Conservation (phyloP, 2,888 invertebrate genomes). For the Zygaena filipendulae region DNA sequence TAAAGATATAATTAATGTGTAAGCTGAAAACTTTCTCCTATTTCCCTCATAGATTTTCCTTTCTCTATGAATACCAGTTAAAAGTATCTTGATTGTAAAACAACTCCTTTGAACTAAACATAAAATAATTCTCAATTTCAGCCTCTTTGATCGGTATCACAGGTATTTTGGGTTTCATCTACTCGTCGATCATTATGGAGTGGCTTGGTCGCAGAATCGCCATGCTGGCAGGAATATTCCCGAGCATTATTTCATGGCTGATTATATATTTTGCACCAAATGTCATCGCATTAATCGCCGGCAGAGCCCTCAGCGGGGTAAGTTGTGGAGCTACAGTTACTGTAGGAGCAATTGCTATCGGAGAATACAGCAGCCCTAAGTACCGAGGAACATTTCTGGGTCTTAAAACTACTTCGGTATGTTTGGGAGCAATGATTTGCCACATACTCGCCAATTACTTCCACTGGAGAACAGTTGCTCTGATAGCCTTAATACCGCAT, state of each 20-base stretch:
- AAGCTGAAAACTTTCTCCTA: too few relatives aligned
- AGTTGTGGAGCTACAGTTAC: slow-evolving; percentile 25
- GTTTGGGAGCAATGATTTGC: slow-evolving; percentile 27
- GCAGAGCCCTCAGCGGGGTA: slow-evolving; percentile 28
- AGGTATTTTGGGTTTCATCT: slow-evolving; percentile 26
- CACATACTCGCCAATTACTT: slow-evolving; percentile 27
- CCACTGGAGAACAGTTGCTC: slow-evolving; percentile 30
- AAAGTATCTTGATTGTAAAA: too few relatives aligned
- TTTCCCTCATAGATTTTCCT: too few relatives aligned
- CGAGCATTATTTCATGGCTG: slow-evolving; percentile 31
- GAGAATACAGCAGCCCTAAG: slow-evolving; percentile 37
- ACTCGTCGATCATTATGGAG: slow-evolving; percentile 32
- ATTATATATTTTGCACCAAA: slow-evolving; percentile 25
- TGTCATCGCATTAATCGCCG: slow-evolving; percentile 25
- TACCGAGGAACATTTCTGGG: slow-evolving; percentile 38
- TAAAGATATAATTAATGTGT: too few relatives aligned
- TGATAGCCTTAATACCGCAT: slow-evolving; percentile 25
- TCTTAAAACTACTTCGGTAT: slow-evolving; percentile 31
- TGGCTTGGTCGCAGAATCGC: slow-evolving; percentile 27
- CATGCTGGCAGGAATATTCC: slow-evolving; percentile 25
- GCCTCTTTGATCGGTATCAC: slow-evolving; percentile 29
- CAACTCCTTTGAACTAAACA: too few relatives aligned
- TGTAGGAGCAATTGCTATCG: slow-evolving; percentile 35
- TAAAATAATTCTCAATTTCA: too few relatives aligned
- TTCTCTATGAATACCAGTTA: too few relatives aligned